phyloP scores from a whole-genome alignment of 1,140 invertebrate genomes.

The Panagrolaimus sp. region DNA sequence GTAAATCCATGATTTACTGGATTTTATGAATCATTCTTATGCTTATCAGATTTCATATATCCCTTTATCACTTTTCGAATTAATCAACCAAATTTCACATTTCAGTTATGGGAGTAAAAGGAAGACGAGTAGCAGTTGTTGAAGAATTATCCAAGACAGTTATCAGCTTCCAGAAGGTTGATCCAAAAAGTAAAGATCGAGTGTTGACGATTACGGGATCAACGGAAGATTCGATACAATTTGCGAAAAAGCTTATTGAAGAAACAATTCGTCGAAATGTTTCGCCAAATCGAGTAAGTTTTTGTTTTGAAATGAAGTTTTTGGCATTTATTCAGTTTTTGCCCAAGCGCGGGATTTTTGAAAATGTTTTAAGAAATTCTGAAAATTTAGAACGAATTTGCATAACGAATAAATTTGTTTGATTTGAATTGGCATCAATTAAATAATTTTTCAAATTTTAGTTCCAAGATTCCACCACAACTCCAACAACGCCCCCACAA shows the following conservation, averaged over 20 bases:
- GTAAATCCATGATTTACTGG: no score
- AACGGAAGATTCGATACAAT: constrained; percentile 42
- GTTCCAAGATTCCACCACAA: background rate
- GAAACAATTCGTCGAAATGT: constrained; percentile 55
- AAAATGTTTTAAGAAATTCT: no score
- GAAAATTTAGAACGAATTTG: no score
- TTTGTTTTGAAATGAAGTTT: no score
- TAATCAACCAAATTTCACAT: no score
- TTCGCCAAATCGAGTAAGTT: constrained; percentile 48
- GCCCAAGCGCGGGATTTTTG: no score
- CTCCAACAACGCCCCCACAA: background rate
- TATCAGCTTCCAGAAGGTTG: constrained; percentile 89
- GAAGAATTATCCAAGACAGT: constrained; percentile 93
- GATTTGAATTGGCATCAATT: no score
- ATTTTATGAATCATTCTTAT: no score
- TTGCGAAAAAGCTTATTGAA: constrained; percentile 51
- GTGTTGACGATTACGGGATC: constrained; percentile 50
- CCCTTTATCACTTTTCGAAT: no score
- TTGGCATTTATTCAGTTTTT: no score
- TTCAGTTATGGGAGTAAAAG: constrained; percentile 95
- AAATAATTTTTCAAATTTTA: background rate
- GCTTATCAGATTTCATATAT: no score
- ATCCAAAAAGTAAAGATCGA: constrained; percentile 43
- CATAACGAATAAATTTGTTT: no score
- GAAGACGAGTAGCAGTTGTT: constrained; percentile 89